Evolutionary conservation across 2,113 vertebrate species (phyloP).

Genomic region (Otolemur garnettii): DNA sequence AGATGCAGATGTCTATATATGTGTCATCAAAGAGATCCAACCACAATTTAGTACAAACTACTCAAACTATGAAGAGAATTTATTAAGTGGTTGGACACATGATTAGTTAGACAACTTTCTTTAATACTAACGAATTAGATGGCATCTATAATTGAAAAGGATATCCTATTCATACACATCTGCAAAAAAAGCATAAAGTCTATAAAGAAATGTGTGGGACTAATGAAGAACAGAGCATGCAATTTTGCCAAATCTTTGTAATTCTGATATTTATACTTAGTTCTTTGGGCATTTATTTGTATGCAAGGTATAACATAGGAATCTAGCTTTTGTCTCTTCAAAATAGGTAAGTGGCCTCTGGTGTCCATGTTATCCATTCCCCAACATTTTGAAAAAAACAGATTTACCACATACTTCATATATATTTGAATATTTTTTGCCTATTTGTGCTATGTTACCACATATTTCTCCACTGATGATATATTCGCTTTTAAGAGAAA

Average conservation of each 20-base stretch:
- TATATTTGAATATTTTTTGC: background rate
- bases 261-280: background rate
- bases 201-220: background rate
- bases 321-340: background rate
- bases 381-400: background rate
- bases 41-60: background rate
- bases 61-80: background rate
- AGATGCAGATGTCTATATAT: background rate
- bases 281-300: background rate
- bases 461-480: background rate
- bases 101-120: background rate
- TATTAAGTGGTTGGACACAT: background rate
- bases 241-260: background rate
- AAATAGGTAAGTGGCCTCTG: background rate
- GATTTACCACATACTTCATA: background rate
- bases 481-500: constrained; percentile 10
- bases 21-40: background rate
- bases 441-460: background rate
- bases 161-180: background rate
- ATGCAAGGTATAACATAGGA: background rate
- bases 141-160: background rate
- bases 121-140: background rate
- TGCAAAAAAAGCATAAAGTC: background rate
- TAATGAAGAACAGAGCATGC: background rate
- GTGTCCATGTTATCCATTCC: background rate